A percentile compares a stretch with the other conserved stretches of the same genome.
These are phyloP conservation scores for Lagria hirta DNA, from an alignment of 2,888 invertebrate genomes.

Conservation along the genomic window DNA sequence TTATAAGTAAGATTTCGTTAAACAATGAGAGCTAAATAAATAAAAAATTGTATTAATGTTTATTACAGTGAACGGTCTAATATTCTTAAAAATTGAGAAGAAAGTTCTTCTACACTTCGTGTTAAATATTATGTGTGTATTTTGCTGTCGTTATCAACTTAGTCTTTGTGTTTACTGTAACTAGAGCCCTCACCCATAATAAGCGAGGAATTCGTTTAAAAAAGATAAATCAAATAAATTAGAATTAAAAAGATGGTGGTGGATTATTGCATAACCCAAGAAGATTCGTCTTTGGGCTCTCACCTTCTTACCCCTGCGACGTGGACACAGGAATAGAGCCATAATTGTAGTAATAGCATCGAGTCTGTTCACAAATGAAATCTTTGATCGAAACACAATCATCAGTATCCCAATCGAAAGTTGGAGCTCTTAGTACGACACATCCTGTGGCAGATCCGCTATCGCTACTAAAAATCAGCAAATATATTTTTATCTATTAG, in stretches of 20 bases:
- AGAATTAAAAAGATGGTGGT: constrained; percentile 7
- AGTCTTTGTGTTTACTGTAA: no score
- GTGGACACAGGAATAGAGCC: constrained; percentile 87
- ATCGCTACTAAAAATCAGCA: constrained; percentile 52
- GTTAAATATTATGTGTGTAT: no score
- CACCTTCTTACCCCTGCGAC: constrained; percentile 91
- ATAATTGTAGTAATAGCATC: constrained; percentile 89
- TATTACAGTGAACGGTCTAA: no score
- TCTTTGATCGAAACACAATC: constrained; percentile 82
- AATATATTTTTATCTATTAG: background rate
- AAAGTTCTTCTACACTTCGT: no score
- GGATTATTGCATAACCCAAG: constrained; percentile 37
- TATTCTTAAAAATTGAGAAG: no score
- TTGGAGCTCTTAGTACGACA: constrained; percentile 75
- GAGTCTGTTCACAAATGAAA: constrained; percentile 87
- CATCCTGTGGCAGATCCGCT: constrained; percentile 70
- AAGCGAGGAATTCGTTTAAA: no score
- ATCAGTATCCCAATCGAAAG: constrained; percentile 79
- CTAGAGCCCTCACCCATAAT: no score
- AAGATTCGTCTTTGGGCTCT: constrained; percentile 53
- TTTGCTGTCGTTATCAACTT: no score
- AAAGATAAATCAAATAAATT: no score
- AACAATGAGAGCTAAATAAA: no score
- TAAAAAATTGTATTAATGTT: no score
- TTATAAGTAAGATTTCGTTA: no score